Base-by-base conservation (phyloP, 2,888 invertebrate genomes). In the Elegia similella region DNA sequence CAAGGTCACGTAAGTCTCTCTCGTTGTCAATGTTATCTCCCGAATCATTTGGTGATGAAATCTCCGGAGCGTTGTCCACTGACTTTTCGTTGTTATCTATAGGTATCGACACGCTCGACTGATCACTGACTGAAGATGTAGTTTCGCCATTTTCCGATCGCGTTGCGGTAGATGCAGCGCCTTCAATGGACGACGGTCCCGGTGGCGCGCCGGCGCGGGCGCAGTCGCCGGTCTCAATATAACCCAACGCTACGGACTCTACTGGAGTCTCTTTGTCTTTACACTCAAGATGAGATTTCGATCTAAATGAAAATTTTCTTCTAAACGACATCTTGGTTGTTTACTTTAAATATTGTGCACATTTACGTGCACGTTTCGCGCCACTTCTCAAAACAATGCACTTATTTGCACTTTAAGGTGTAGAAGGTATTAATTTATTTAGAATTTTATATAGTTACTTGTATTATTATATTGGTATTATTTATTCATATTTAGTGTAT, bases 251-350 rank as follows among this genome's bases (percentile, higher is more conserved):
- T 16, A 13, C 23, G 2, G 7, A 6, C 60, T 66, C 61, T 44
- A 57, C 58, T n/a, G 50, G 17, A 32, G 46, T 57, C 44, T 12
- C 38, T 56, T 55, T 46, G 34, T 68, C 67, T 53, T 60, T 64
- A 64, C 57, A 62, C 42, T 73, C 67, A 44, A 71, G 59, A 52
- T 61, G 46, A 29, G 58, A 53, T 60, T 75, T 75, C 43, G 67
- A 72, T 59, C 59, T 70, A 44, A 74, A 76, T 32, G 73, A 73
- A 30, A 72, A 63, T 65, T 68, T 73, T 57, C 64, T 69, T 65
- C 63, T 66, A 30, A 73, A 72, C 47, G 79, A 73, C 79, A 82
- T 80, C 34, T 48, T 59, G 59, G 7, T 17, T 38, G 32, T 16
- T 6, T 48, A 15, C n/a, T 38, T 38, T n/a, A 12, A n/a, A 16